Evolutionary conservation across 1,140 invertebrate genomes (phyloP).

Genomic region (Aphaenogaster floridana): DNA sequence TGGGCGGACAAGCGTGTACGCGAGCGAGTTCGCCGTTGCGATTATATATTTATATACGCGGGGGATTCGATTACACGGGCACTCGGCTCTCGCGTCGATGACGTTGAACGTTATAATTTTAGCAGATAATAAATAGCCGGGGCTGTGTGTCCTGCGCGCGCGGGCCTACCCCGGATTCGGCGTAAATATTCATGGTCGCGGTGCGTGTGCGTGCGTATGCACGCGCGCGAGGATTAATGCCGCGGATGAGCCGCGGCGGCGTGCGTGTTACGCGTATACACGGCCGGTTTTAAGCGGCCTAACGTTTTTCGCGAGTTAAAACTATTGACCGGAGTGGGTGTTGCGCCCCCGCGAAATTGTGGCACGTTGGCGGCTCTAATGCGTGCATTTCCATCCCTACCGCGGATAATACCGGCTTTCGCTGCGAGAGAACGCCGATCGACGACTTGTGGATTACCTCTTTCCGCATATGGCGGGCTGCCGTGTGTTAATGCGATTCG

Average conservation of each 20-base stretch:
- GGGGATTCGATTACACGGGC: slow-evolving; percentile 70
- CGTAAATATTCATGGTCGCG: slow-evolving; percentile 67
- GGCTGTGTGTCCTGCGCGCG: slow-evolving; percentile 26
- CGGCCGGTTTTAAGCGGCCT: slow-evolving; percentile 63
- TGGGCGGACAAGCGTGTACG: background rate
- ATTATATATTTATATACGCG: slow-evolving; percentile 73
- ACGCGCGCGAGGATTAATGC: slow-evolving; percentile 45
- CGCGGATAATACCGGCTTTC: slow-evolving; percentile 50
- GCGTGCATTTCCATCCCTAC: slow-evolving; percentile 49
- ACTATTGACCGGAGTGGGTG: slow-evolving; percentile 55
- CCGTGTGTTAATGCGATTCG: slow-evolving; percentile 44
- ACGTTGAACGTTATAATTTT: slow-evolving; percentile 72
- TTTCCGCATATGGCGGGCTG: slow-evolving; percentile 31
- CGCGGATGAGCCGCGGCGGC: slow-evolving; percentile 50
- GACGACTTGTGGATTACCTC: slow-evolving; percentile 50
- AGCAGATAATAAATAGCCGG: slow-evolving; percentile 71
- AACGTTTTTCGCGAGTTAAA: slow-evolving; percentile 61
- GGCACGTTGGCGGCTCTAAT: slow-evolving; percentile 62
- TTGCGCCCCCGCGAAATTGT: slow-evolving; percentile 34
- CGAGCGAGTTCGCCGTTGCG: slow-evolving; percentile 26
- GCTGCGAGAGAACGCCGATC: slow-evolving; percentile 42
- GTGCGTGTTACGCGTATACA: slow-evolving; percentile 1
- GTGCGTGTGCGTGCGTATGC: slow-evolving; percentile 13
- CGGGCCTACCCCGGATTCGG: slow-evolving; percentile 3
- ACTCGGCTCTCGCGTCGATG: slow-evolving; percentile 58